These are phyloP conservation scores for Austrolebias charrua DNA, from an alignment of 2,797 vertebrate genomes.

Conservation along the genomic window DNA sequence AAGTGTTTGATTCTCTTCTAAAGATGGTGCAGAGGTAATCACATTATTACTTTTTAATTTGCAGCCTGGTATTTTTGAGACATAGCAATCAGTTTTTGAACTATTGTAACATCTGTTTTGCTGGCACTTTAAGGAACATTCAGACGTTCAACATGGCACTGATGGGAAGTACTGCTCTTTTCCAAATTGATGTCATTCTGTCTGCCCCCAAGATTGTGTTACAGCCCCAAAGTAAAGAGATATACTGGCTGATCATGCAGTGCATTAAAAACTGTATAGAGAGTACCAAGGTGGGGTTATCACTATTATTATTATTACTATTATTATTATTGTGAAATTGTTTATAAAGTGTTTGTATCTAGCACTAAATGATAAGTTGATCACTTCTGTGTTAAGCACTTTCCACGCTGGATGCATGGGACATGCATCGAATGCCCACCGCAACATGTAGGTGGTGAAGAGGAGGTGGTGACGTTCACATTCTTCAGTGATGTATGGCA, in stretches of 20 bases:
- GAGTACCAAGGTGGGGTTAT: constrained; percentile 84
- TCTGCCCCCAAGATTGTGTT: constrained; percentile 86
- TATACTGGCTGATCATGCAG: constrained; percentile 83
- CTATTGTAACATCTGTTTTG: constrained; percentile 4
- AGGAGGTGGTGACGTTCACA: constrained; percentile 79
- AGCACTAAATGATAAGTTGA: neutral
- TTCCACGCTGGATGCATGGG: constrained; percentile 92
- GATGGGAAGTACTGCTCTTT: constrained; percentile 78
- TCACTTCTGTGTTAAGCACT: constrained; percentile 74
- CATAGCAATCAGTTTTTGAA: neutral
- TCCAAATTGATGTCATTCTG: constrained; percentile 86
- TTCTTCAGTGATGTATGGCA: constrained; percentile 87
- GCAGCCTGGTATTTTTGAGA: neutral
- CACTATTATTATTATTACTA: neutral
- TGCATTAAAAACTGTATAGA: constrained; percentile 85
- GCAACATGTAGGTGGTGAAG: constrained; percentile 74
- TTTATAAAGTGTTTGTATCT: neutral
- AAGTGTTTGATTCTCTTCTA: constrained; percentile 81
- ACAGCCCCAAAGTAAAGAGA: constrained; percentile 84
- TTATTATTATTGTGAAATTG: neutral
- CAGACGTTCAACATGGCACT: constrained; percentile 82
- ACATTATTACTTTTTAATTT: neutral
- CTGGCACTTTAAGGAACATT: constrained; percentile 81
- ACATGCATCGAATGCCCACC: constrained; percentile 90
- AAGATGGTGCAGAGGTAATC: constrained; percentile 88